These are phyloP conservation scores for Geodia barretti DNA, from an alignment of 37 sponge, comb jelly and placozoan genomes.

Conservation along the genomic window DNA sequence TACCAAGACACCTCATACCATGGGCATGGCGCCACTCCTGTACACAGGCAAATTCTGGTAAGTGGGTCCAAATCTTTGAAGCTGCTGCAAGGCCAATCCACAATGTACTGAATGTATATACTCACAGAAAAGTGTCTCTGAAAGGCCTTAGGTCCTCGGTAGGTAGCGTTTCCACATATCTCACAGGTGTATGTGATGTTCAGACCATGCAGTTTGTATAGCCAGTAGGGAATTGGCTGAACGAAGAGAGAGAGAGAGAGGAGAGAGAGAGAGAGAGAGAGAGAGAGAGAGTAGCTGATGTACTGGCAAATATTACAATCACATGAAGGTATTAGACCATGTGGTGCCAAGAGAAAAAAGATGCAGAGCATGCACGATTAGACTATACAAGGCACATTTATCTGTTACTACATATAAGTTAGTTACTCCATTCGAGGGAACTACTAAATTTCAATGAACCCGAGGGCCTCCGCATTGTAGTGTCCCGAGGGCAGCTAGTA, in stretches of 20 bases:
- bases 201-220: constrained; percentile 99
- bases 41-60: not conserved
- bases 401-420: too few species aligned
- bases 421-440: too few species aligned
- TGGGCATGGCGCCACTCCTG: constrained; percentile 98
- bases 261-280: not conserved
- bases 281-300: too few species aligned
- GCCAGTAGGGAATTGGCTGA: constrained; percentile 98
- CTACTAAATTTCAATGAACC: too few species aligned
- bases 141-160: constrained; percentile 97
- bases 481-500: not conserved
- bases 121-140: constrained; percentile 96
- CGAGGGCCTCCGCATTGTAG: too few species aligned
- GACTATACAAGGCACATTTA: too few species aligned
- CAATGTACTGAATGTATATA: not conserved
- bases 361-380: too few species aligned
- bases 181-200: constrained; percentile 97
- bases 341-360: too few species aligned
- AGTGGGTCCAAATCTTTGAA: not conserved
- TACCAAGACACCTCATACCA: constrained; percentile 98
- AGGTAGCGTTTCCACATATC: constrained; percentile 94
- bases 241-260: not conserved
- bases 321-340: not conserved
- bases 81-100: not conserved
- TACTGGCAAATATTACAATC: not conserved